phyloP scores from a whole-genome alignment of 2,797 vertebrate species.

The Pelochelys cantorii region DNA sequence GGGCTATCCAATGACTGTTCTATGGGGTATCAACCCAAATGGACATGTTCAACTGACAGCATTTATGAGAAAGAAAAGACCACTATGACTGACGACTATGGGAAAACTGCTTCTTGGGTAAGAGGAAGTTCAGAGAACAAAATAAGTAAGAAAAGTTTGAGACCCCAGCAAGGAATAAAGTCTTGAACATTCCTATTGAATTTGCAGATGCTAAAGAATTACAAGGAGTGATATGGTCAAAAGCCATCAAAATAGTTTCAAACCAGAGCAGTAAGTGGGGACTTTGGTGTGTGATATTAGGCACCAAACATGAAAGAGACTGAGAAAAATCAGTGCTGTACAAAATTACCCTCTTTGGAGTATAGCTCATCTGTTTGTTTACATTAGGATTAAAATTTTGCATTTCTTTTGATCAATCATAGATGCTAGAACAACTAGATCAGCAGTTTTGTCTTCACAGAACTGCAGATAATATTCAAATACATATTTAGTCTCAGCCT shows the following conservation, averaged over 20 bases:
- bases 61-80: background rate
- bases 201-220: conserved; percentile 48
- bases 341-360: conserved; percentile 63
- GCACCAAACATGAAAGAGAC: conserved; percentile 33
- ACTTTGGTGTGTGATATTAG: conserved; percentile 50
- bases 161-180: background rate
- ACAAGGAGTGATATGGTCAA: conserved; percentile 23
- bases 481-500: conserved; percentile 66
- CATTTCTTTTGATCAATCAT: conserved; percentile 58
- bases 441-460: conserved; percentile 74
- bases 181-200: conserved; percentile 19
- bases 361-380: conserved; percentile 76
- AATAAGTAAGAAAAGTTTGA: background rate
- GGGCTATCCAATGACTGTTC: background rate
- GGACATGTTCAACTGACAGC: background rate
- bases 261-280: conserved; percentile 27
- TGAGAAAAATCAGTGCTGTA: conserved; percentile 69
- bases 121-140: background rate
- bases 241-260: conserved; percentile 57
- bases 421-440: conserved; percentile 69
- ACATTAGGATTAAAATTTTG: conserved; percentile 69
- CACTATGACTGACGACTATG: background rate
- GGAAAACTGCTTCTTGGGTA: background rate
- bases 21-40: background rate
- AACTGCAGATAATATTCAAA: conserved; percentile 71